Base-by-base conservation (phyloP, 1,140 invertebrate species). In the Drosophila melanica region DNA sequence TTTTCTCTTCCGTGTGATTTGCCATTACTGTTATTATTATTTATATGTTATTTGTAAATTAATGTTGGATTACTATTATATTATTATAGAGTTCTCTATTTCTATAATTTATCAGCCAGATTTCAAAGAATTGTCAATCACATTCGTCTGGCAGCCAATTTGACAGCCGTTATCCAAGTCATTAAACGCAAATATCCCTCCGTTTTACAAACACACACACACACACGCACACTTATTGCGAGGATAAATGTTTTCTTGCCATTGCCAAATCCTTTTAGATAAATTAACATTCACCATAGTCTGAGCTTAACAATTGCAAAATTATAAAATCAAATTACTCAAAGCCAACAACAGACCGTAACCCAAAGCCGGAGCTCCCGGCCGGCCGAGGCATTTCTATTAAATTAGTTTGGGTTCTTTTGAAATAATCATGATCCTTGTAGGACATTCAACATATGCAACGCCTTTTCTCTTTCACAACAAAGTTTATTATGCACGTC, bases 251-350 rank as follows among this genome's bases (percentile, higher is more conserved):
- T 18, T 30, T 7, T 9, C n/a, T 16, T 14, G 48, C 7, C 11
- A 45, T 30, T 44, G 41, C 27, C 3, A 30, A 62, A 53, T 51
- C 48, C 66, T 69, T 54, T 69, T 53, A 62, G n/a, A 62, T 45
- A 69, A 69, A 69, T 69, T 60, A 60, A 53, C 35, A 68, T 59
- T 48, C 33, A 30, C 64, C 27, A 48, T 41, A 57, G 44, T 35
- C 11, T 50, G 45, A 59, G 27, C 47, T 45, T n/a, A 11, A 27
- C 45, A 62, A 37, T 62, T 69, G 27, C 12, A 12, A 69, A 35
- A 45, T 37, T 27, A 30, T 47, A 50, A 50, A 64, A 70, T 47
- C 20, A 54, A 44, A 47, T 53, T 20, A 63, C 44, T 30, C 41
- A 69, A 70, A 55, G 14, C 59, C 41, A 63, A 48, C 42, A 55